Evolutionary conservation across 2,797 vertebrate species (phyloP).

Genomic region (Parauchenoglanis punctatus): DNA sequence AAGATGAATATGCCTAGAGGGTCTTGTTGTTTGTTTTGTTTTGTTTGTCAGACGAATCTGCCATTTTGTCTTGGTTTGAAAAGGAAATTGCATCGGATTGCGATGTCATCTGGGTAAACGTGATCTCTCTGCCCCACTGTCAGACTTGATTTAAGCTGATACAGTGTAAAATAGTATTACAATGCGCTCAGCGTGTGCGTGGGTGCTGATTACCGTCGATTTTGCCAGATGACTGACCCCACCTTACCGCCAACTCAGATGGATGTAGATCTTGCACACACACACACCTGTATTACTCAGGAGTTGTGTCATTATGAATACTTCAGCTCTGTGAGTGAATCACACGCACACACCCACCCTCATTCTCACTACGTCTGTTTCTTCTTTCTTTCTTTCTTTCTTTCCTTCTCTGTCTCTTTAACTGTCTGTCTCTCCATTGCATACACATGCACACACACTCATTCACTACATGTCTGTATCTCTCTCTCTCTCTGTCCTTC

Average conservation of each 20-base stretch:
- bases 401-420: not conserved
- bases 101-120: not conserved
- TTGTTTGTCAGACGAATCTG: not conserved
- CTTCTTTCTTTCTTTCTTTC: not conserved
- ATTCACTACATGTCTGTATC: not conserved
- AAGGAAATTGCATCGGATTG: not conserved
- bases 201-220: not conserved
- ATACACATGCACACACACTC: not conserved
- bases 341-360: not conserved
- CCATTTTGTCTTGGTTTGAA: not conserved
- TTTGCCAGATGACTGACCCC: constrained; percentile 3
- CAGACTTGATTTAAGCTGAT: not conserved
- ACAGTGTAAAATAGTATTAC: not conserved
- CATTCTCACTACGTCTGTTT: not conserved
- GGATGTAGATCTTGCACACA: not conserved
- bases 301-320: constrained; percentile 2
- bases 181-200: not conserved
- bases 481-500: not conserved
- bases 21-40: not conserved
- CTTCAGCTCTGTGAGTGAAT: not conserved
- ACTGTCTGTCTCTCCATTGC: not conserved
- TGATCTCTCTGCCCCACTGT: not conserved
- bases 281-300: constrained; percentile 10
- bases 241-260: not conserved
- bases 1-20: not conserved